These are phyloP conservation scores for Drosophila multiciliata DNA, from an alignment of 2,888 invertebrate genomes.

Conservation along the genomic window DNA sequence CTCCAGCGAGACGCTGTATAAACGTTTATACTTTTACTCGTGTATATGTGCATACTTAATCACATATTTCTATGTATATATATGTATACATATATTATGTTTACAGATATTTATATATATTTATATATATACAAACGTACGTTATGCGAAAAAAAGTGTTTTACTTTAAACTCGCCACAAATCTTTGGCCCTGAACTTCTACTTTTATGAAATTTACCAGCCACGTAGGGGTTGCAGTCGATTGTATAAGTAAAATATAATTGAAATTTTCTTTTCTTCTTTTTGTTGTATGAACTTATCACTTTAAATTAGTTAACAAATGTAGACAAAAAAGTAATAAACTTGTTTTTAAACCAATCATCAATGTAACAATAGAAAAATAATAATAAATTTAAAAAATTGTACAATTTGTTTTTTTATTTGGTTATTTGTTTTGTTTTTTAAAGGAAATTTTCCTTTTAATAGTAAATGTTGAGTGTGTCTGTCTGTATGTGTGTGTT, in stretches of 20 bases:
- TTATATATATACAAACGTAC: too few species aligned
- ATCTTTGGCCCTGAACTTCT: too few species aligned
- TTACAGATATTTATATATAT: too few species aligned
- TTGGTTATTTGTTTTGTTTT: conserved; percentile 12
- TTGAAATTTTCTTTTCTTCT: conserved; percentile 40
- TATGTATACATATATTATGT: too few species aligned
- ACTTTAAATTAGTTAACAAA: conserved; percentile 73
- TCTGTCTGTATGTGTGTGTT: conserved; percentile 4
- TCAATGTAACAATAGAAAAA: conserved; percentile 44
- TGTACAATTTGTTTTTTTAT: background rate
- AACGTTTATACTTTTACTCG: too few species aligned
- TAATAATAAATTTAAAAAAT: conserved; percentile 24
- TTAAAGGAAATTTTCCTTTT: conserved; percentile 56
- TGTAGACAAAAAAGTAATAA: conserved; percentile 48
- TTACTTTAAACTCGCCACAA: too few species aligned
- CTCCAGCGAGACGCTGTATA: too few species aligned
- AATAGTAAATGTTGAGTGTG: conserved; percentile 5
- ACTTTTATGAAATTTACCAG: too few species aligned
- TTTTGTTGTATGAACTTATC: conserved; percentile 27
- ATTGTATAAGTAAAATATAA: conserved; percentile 22
- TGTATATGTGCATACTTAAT: too few species aligned
- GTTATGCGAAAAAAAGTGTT: too few species aligned
- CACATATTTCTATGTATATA: too few species aligned
- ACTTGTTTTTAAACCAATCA: conserved; percentile 46
- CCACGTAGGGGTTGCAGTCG: background rate